Base-by-base conservation (phyloP, 2,888 invertebrate species). In the Pheosia tremula region DNA sequence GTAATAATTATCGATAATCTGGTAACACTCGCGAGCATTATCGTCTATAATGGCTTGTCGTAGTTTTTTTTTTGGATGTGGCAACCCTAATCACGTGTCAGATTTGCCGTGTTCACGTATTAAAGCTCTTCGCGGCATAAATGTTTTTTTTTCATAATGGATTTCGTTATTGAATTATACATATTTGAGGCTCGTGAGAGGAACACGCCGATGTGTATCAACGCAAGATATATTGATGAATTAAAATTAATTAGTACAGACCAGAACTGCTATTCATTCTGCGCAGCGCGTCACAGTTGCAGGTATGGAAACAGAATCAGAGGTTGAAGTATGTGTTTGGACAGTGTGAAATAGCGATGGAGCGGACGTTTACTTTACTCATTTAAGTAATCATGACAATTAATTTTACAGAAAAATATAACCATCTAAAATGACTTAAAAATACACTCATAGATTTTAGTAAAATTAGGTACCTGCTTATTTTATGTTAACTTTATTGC, bases 71-170 rank as follows among this genome's bases (percentile, higher is more conserved):
- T 91, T 90, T 87, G 78, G 74, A 79, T 80, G 79, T 87, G 84
- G 92, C 83, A 91, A 93, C 93, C 93, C 93, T 92, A 91, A 91
- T 93, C 93, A 93, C 77, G 83, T 89, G 93, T 93, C 93, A 91
- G 93, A 91, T 93, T 93, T 92, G 78, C 84, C 82, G 84, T 85
- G 86, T 85, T 87, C 84, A 78, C 81, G 79, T 82, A 82, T 84
- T 86, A 75, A 70, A 83, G 76, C 82, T 84, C 80, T 81, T 85
- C 80, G 68, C 72, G 78, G 82, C 74, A 74, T 85, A 90, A 89
- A 91, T 90, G 86, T 85, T 87, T 82, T 81, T 79, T 52, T 72
- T 75, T 74, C 82, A 83, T 86, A 89, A 86, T 87, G 85, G 83
- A 55, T 39, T 76, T 79, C 76, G 77, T 87, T 83, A 85, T 87